Evolutionary conservation across 2,888 invertebrate genomes (phyloP).

Genomic region (Myopa testacea): DNA sequence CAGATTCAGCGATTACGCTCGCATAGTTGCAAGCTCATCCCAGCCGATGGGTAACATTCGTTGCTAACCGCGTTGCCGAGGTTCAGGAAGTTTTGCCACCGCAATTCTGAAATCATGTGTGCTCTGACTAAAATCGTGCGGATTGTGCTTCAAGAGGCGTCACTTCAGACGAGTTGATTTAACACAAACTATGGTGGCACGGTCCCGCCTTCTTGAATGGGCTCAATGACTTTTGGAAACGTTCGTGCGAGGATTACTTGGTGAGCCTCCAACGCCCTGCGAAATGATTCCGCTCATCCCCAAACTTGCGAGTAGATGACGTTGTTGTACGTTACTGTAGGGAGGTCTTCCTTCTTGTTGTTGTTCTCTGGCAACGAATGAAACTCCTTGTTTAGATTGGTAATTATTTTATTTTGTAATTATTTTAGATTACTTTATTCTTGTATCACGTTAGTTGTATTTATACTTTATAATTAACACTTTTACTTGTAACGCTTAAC

Average conservation of each 20-base stretch:
- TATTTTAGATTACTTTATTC: conserved; percentile 21
- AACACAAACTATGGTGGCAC: conserved; percentile 4
- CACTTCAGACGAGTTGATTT: background rate
- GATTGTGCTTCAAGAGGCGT: conserved; percentile 32
- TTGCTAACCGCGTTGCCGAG: conserved; percentile 25
- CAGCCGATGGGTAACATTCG: conserved; percentile 25
- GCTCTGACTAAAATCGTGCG: conserved; percentile 26
- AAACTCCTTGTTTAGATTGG: too few species aligned
- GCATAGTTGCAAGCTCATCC: too few species aligned
- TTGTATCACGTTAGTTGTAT: too few species aligned
- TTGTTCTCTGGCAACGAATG: too few species aligned
- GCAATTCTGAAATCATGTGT: conserved; percentile 21
- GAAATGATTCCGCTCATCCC: conserved; percentile 23
- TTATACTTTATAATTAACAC: too few species aligned
- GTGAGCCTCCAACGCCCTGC: background rate
- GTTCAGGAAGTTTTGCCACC: conserved; percentile 9
- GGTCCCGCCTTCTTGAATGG: background rate
- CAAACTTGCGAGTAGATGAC: conserved; percentile 8
- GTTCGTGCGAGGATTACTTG: conserved; percentile 21
- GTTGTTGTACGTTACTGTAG: too few species aligned
- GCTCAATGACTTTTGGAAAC: background rate
- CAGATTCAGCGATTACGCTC: conserved; percentile 25
- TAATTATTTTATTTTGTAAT: too few species aligned
- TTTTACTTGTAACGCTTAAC: too few species aligned
- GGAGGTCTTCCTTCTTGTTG: too few species aligned